These are phyloP conservation scores for Speoplatyrhinus poulsoni DNA, from an alignment of 2,113 vertebrate genomes.

Conservation along the genomic window DNA sequence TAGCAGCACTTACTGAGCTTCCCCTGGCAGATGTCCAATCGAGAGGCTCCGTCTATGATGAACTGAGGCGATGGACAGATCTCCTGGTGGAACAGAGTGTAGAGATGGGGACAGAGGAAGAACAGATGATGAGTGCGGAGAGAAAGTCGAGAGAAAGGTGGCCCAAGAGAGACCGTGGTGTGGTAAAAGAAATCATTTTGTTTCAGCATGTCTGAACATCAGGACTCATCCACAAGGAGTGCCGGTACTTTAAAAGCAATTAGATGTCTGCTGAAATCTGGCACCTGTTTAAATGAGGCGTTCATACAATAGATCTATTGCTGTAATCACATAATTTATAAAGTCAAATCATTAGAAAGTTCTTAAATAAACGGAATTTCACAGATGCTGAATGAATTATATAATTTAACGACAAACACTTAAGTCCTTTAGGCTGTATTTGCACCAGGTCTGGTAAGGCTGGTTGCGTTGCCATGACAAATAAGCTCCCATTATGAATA, in stretches of 20 bases:
- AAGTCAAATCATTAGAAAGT: too few species aligned
- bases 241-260: too few species aligned
- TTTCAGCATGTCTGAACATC: neutral
- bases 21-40: slow-evolving; percentile 64
- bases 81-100: slow-evolving; percentile 56
- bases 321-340: too few species aligned
- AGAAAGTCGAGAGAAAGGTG: neutral
- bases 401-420: too few species aligned
- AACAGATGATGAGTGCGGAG: neutral
- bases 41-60: slow-evolving; percentile 52
- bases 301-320: too few species aligned
- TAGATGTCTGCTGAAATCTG: too few species aligned
- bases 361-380: neutral
- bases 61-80: slow-evolving; percentile 65
- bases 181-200: neutral
- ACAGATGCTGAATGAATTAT: too few species aligned
- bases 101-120: neutral
- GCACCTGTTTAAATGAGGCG: too few species aligned
- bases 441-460: too few species aligned
- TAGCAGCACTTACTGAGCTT: slow-evolving; percentile 43
- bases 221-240: neutral
- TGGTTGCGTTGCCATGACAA: too few species aligned
- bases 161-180: neutral
- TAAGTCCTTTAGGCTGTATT: too few species aligned
- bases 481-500: too few species aligned